These are phyloP conservation scores for Periphyllus acericola DNA, from an alignment of 2,888 invertebrate genomes.

Conservation along the genomic window DNA sequence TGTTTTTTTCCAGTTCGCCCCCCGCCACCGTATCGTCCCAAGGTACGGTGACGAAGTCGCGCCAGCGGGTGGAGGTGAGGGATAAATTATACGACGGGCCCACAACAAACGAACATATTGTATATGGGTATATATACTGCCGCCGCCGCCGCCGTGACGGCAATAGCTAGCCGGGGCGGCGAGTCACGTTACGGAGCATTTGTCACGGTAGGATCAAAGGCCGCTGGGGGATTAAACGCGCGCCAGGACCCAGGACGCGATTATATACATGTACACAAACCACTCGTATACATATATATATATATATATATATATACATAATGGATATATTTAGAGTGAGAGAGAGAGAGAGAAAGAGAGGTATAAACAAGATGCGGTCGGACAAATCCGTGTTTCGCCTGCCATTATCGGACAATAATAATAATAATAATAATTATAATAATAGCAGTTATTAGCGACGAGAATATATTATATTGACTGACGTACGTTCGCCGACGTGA, in stretches of 20 bases:
- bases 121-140: background rate
- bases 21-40: too few relatives aligned
- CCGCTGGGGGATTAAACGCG: constrained; percentile 53
- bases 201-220: constrained; percentile 56
- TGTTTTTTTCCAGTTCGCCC: background rate
- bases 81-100: constrained; percentile 46
- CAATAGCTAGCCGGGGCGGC: background rate
- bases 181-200: constrained; percentile 49
- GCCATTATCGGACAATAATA: background rate
- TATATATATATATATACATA: too few relatives aligned
- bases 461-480: background rate
- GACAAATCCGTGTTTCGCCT: constrained; percentile 16
- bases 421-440: background rate
- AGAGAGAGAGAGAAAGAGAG: constrained; percentile 13
- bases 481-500: background rate
- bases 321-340: background rate
- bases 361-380: constrained; percentile 38
- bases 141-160: background rate
- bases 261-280: background rate
- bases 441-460: background rate
- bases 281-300: background rate
- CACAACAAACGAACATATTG: constrained; percentile 5
- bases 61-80: background rate
- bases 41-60: background rate
- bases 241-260: background rate